Evolutionary conservation across 2,113 vertebrate species (phyloP).

Genomic region (Catharus fuscescens): DNA sequence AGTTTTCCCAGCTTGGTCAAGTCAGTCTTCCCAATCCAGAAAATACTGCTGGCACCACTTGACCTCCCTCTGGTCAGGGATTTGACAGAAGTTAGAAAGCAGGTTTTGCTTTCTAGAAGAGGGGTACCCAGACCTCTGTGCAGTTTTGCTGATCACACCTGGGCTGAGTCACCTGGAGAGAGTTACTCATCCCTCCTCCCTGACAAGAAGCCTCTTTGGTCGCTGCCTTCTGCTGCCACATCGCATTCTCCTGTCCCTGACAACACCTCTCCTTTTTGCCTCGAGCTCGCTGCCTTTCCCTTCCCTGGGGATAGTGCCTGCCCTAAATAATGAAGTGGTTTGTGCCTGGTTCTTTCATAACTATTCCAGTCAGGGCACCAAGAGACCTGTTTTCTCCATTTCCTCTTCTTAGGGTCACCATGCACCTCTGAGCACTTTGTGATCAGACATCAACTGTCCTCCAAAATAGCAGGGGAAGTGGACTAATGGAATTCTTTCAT

Average conservation of each 20-base stretch:
- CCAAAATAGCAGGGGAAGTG: not conserved
- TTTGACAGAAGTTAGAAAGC: not conserved
- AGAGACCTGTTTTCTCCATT: not conserved
- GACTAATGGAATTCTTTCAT: not conserved
- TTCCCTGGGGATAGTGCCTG: not conserved
- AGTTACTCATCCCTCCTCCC: not conserved
- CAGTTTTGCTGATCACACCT: not conserved
- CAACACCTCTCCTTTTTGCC: not conserved
- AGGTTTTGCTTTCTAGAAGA: not conserved
- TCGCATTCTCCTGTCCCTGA: accelerated
- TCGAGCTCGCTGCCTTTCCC: not conserved
- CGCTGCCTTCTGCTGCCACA: not conserved
- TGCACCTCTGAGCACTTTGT: not conserved
- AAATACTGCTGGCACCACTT: not conserved
- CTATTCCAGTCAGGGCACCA: not conserved
- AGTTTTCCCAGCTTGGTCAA: not conserved
- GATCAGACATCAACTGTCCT: not conserved
- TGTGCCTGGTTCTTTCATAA: not conserved
- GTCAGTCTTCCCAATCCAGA: not conserved
- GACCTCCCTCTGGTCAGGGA: not conserved
- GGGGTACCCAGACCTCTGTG: not conserved
- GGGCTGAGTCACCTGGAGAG: not conserved
- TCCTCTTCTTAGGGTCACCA: not conserved
- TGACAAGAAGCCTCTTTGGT: not conserved
- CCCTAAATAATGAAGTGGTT: not conserved